A percentile compares a stretch with the other conserved stretches of the same genome.
phyloP scores from a whole-genome alignment of 2,113 vertebrate species.

The Osmerus mordax region DNA sequence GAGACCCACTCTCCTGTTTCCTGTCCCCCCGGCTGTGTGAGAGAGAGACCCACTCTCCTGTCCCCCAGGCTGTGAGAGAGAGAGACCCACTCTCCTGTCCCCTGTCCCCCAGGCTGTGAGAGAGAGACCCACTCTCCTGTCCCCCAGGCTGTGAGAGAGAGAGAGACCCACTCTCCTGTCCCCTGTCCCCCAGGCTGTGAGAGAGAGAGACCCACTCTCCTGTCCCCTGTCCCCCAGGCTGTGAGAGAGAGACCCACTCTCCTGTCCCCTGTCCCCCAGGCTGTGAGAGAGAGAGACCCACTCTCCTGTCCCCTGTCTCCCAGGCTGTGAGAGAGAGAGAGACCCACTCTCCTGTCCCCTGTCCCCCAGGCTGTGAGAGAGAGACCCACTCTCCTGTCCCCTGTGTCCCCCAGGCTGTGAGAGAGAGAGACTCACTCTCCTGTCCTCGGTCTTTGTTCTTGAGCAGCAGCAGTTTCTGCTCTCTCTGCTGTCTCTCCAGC shows the following conservation, averaged over 20 bases:
- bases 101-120: background rate
- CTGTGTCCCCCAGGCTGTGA: background rate
- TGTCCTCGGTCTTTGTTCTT: constrained; percentile 97
- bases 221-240: background rate
- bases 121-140: too few species aligned
- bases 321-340: background rate
- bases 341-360: too few species aligned
- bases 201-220: too few species aligned
- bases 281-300: constrained; percentile 39
- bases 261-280: background rate
- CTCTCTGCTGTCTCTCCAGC: constrained; percentile 93
- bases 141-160: too few species aligned
- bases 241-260: too few species aligned
- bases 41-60: too few species aligned
- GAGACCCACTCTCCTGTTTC: too few species aligned
- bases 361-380: background rate
- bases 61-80: too few species aligned
- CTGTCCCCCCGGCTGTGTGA: too few species aligned
- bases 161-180: too few species aligned
- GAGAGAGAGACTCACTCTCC: constrained; percentile 75
- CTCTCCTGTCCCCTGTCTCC: constrained; percentile 82
- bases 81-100: constrained; percentile 85
- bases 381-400: too few species aligned
- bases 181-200: background rate
- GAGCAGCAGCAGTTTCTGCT: constrained; percentile 91